Evolutionary conservation across 2,113 vertebrate genomes (phyloP).

Genomic region (Dascyllus trimaculatus): DNA sequence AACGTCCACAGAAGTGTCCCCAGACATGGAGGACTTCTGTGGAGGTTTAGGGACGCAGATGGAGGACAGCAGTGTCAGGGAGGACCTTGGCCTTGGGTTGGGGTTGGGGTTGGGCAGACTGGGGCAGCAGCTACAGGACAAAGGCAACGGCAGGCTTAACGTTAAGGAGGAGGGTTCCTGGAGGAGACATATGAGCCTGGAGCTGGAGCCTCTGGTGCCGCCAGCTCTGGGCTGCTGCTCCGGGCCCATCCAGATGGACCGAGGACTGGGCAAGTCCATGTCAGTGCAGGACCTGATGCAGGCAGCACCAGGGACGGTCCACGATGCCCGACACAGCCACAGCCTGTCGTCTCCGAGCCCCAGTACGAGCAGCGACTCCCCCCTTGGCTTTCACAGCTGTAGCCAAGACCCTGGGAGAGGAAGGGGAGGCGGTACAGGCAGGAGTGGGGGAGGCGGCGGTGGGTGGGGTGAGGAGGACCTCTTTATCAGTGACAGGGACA

Average conservation of each 20-base stretch:
- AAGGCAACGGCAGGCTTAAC: conserved; percentile 80
- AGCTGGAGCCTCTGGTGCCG: conserved; percentile 89
- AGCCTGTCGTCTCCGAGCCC: conserved; percentile 78
- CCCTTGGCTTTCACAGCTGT: conserved; percentile 85
- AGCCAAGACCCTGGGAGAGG: conserved; percentile 81
- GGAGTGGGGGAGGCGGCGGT: conserved; percentile 80
- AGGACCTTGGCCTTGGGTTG: conserved; percentile 82
- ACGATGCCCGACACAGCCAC: conserved; percentile 87
- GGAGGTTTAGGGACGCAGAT: conserved; percentile 46
- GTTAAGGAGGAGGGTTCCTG: conserved; percentile 88
- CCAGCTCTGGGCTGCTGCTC: conserved; percentile 70
- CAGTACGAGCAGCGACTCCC: conserved; percentile 88
- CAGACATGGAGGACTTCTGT: conserved; percentile 68
- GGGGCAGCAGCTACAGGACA: conserved; percentile 81
- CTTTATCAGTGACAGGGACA: conserved; percentile 94
- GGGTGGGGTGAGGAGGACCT: conserved; percentile 94
- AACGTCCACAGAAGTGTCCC: conserved; percentile 49
- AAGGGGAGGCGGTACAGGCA: conserved; percentile 82
- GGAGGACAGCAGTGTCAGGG: conserved; percentile 42
- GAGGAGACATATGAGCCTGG: conserved; percentile 91
- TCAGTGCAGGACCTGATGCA: conserved; percentile 96
- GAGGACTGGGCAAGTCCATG: conserved; percentile 90
- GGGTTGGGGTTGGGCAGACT: conserved; percentile 57
- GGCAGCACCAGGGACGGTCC: conserved; percentile 67
- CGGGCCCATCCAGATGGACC: conserved; percentile 76